A percentile compares a stretch with the other conserved stretches of the same genome.
phyloP scores from a whole-genome alignment of 1,140 invertebrate genomes.

The Chlorops oryzae region DNA sequence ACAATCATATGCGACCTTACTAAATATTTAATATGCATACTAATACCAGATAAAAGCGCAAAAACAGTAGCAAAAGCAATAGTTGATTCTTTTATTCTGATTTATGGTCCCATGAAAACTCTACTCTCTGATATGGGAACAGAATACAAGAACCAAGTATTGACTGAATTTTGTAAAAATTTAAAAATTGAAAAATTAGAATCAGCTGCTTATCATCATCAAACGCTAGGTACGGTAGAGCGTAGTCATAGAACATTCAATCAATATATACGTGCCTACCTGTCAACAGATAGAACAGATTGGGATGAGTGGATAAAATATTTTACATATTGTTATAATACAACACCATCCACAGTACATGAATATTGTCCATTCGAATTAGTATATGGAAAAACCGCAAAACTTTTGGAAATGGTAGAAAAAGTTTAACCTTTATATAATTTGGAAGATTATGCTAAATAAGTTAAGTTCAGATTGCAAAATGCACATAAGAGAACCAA shows the following conservation, averaged over 20 bases:
- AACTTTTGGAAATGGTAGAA: neutral
- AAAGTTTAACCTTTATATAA: neutral
- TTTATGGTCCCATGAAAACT: no score
- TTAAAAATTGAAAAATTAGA: neutral
- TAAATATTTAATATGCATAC: no score
- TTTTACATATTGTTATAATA: conserved; percentile 7
- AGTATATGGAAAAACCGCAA: conserved; percentile 1
- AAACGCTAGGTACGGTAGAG: conserved; percentile 3
- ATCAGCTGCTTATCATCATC: conserved; percentile 10
- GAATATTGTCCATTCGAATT: conserved; percentile 6
- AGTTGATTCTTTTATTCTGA: no score
- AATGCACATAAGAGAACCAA: neutral
- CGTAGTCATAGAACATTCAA: no score
- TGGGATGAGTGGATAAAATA: conserved; percentile 5
- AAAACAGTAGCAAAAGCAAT: no score
- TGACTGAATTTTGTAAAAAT: conserved; percentile 3
- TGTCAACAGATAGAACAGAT: no score
- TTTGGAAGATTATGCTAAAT: conserved; percentile 7
- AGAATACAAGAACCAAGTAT: conserved; percentile 16
- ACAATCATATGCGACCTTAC: no score
- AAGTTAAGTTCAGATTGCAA: conserved; percentile 7
- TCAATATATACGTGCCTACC: no score
- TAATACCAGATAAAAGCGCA: no score
- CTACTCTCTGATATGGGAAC: conserved; percentile 6
- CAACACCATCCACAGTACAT: neutral